Evolutionary conservation across 2,797 vertebrate species (phyloP).

Genomic region (Argentina silus): DNA sequence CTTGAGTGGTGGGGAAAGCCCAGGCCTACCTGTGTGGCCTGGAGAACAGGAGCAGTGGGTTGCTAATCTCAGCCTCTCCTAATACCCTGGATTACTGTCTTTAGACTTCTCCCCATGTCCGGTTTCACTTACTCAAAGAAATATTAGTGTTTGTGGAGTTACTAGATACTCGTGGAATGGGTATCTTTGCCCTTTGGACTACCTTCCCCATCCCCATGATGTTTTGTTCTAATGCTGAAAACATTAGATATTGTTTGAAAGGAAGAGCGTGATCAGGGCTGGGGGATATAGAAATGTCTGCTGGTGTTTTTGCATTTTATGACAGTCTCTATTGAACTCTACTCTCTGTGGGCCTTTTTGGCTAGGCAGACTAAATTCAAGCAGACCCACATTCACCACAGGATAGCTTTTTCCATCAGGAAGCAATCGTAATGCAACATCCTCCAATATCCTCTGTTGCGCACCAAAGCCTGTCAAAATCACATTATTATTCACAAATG

Average conservation of each 20-base stretch:
- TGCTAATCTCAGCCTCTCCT: constrained; percentile 34
- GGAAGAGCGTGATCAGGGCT: neutral
- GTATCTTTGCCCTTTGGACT: neutral
- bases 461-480: constrained; percentile 26
- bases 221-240: neutral
- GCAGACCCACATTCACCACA: neutral
- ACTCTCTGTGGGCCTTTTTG: neutral
- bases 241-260: neutral
- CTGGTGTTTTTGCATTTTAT: neutral
- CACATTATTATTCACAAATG: neutral
- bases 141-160: constrained; percentile 10
- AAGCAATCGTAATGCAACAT: constrained; percentile 61
- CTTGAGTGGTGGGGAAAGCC: neutral
- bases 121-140: constrained; percentile 34
- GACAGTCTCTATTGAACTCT: no score
- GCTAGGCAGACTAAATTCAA: neutral
- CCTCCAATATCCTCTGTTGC: constrained; percentile 9
- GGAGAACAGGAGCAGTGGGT: constrained; percentile 4
- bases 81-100: constrained; percentile 42
- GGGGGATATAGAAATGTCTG: neutral
- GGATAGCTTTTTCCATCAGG: constrained; percentile 37
- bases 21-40: constrained; percentile 10
- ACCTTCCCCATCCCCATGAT: neutral
- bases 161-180: neutral
- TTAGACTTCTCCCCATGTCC: constrained; percentile 16